Conservation (phyloP, 1,140 invertebrate species). For the Procambarus virginalis region DNA sequence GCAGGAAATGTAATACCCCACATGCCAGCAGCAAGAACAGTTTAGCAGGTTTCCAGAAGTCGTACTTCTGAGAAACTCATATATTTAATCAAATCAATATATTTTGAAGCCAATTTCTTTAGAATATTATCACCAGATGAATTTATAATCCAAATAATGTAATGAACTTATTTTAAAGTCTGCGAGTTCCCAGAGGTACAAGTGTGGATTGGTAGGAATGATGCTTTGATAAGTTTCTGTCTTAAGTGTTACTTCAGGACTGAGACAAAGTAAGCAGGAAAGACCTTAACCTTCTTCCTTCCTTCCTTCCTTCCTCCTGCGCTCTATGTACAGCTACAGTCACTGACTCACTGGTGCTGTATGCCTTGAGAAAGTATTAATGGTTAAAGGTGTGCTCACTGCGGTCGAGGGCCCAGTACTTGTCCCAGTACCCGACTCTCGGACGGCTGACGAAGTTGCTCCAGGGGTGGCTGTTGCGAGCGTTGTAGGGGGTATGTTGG, state of each 20-base stretch:
- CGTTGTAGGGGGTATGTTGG: neutral
- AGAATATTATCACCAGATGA: neutral
- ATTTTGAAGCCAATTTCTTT: neutral
- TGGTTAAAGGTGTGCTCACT: neutral
- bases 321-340: neutral
- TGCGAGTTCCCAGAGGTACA: neutral
- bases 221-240: neutral
- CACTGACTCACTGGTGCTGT: neutral
- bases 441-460: neutral
- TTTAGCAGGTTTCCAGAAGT: too few species aligned
- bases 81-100: neutral
- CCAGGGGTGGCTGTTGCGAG: neutral
- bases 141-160: too few species aligned
- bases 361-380: neutral
- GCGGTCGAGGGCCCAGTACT: neutral
- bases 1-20: neutral
- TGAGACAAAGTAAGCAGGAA: neutral
- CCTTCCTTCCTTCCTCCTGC: neutral
- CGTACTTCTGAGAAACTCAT: neutral
- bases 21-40: neutral
- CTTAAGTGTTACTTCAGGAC: neutral
- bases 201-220: neutral
- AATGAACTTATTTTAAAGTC: neutral
- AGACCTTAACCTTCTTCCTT: neutral
- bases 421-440: neutral